Conservation (phyloP, 2,113 vertebrate genomes). For the Zeus faber region DNA sequence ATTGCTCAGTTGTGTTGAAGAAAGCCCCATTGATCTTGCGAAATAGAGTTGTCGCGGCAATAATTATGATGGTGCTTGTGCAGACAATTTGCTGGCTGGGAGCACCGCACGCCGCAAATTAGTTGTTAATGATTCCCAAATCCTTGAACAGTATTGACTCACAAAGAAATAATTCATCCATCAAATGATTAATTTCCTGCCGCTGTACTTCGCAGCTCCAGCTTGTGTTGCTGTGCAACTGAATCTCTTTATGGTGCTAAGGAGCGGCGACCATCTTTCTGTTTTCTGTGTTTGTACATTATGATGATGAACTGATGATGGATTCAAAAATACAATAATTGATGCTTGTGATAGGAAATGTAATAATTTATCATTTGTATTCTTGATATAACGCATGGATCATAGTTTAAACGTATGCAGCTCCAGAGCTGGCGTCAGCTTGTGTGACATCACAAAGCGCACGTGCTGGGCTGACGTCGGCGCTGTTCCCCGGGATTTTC, state of each 20-base stretch:
- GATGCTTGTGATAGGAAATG: too few species aligned
- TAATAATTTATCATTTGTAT: too few species aligned
- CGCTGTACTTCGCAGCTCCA: not conserved
- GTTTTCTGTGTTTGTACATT: not conserved
- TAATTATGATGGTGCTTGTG: not conserved
- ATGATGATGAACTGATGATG: not conserved
- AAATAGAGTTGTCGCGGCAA: too few species aligned
- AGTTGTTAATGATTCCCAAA: conserved; percentile 28
- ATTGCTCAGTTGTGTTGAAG: not conserved
- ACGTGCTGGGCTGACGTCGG: too few species aligned
- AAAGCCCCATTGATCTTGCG: conserved; percentile 3
- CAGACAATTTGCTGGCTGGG: not conserved
- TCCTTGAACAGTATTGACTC: conserved; percentile 1
- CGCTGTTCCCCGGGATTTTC: too few species aligned
- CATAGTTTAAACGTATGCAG: too few species aligned
- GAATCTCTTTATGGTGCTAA: not conserved
- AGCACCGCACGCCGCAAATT: conserved; percentile 7
- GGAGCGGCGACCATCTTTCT: not conserved
- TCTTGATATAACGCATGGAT: too few species aligned
- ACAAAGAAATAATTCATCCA: not conserved
- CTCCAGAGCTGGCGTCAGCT: too few species aligned
- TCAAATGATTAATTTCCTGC: not conserved
- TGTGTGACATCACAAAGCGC: too few species aligned
- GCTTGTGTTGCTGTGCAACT: not conserved
- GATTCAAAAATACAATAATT: too few species aligned